Evolutionary conservation across 2,888 invertebrate genomes (phyloP), one percentile per base, ranked within the genome.

Genomic region (Cryptocephalus moraei): DNA sequence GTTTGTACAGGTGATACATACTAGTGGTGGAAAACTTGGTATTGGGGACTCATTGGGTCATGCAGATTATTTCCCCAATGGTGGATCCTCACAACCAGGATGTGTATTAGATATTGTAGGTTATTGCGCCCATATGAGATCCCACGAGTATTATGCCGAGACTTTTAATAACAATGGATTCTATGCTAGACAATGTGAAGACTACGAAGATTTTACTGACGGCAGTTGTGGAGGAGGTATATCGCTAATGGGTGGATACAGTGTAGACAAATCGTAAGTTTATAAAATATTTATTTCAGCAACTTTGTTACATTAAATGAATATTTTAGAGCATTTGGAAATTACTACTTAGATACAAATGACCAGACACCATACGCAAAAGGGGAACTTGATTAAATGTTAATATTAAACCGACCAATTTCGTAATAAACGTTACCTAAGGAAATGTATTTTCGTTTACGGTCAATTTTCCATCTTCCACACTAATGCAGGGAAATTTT

Each of bases 61-160:
- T 43, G 55, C 58, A 13, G 68, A 68, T 54, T 65, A 58, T 49
- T 66, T 51, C 48, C 66, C 66, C 3, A 67, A 68, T 50, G 65
- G 63, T 6, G 68, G 66, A 31, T 41, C 22, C 2, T 38, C 31
- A 1, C 68, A 67, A 51, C 59, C 62, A 10, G 67, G 66, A 33
- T 68, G 68, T 51, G 12, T 1, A 9, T 2, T 59, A 0, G 63
- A 65, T 49, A 2, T 60, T 2, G 33, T 49, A 8, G 61, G 59
- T 8, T 39, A 56, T 11, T 75, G 75, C 55, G 57, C 73, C 1
- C 75, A 75, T 56, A 53, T 52, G 1, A 63, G 72, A n/a, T 59
- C 74, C 2, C 66, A 67, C 32, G 32, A 56, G 33, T 74, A 70
- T 50, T 73, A 66, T 48, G 66, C 68, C 4, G 74, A 75, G 59